A percentile compares a stretch with the other conserved stretches of the same genome.
Conservation (phyloP, 2,888 invertebrate genomes). For the Cerastoderma edule region DNA sequence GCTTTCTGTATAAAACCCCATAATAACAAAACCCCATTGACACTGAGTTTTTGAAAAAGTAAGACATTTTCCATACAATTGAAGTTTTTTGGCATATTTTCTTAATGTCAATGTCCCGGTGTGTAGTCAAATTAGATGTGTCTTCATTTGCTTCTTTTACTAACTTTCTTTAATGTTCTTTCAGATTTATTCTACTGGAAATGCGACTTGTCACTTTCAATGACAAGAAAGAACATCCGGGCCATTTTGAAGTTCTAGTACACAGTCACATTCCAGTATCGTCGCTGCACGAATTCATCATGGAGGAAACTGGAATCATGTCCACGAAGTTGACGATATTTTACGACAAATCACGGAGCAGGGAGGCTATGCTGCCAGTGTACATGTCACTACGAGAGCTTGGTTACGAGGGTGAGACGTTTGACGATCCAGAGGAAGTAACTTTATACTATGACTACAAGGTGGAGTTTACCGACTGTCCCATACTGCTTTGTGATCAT, state of each 20-base stretch:
- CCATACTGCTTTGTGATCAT: slow-evolving; percentile 80
- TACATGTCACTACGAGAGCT: slow-evolving; percentile 76
- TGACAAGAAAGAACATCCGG: slow-evolving; percentile 73
- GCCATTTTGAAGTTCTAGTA: slow-evolving; percentile 77
- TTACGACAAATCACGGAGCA: slow-evolving; percentile 73
- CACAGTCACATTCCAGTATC: slow-evolving; percentile 76
- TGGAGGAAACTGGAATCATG: slow-evolving; percentile 72
- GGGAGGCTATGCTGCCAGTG: slow-evolving; percentile 72
- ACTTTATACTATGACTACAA: slow-evolving; percentile 80
- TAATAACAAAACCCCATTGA: no score
- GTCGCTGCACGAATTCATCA: slow-evolving; percentile 76
- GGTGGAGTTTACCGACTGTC: slow-evolving; percentile 81
- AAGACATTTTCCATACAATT: no score
- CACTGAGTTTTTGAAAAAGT: no score
- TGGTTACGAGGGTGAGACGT: slow-evolving; percentile 75
- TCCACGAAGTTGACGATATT: slow-evolving; percentile 80
- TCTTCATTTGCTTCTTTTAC: background rate
- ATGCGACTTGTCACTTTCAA: slow-evolving; percentile 80
- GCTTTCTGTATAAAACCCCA: no score
- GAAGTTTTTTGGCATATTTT: no score
- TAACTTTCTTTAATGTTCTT: slow-evolving; percentile 5
- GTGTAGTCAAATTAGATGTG: no score
- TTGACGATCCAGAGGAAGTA: slow-evolving; percentile 75
- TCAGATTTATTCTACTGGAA: slow-evolving; percentile 73
- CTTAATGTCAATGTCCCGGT: no score